Percentiles rank a stretch among this genome's conserved stretches.
These are phyloP conservation scores for Apteryx mantelli DNA, from an alignment of 2,113 vertebrate species.

Conservation along the genomic window DNA sequence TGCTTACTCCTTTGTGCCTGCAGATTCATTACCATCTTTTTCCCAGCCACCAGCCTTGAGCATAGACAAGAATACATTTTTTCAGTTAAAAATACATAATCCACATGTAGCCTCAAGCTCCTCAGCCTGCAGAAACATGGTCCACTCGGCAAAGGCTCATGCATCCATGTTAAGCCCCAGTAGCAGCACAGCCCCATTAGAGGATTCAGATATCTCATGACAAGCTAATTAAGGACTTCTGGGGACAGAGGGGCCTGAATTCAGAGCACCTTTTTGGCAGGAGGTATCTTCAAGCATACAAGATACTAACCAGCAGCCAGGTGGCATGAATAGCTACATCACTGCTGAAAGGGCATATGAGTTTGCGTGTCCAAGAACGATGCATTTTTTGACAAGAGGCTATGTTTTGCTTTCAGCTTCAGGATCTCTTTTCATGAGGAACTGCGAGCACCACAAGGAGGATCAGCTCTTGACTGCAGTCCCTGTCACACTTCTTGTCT, in stretches of 20 bases:
- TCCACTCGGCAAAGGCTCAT: neutral
- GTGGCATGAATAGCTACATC: neutral
- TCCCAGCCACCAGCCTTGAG: neutral
- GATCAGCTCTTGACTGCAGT: neutral
- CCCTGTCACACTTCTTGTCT: neutral
- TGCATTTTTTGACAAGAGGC: neutral
- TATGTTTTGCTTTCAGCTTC: neutral
- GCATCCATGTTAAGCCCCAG: neutral
- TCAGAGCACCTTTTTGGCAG: neutral
- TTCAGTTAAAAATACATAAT: neutral
- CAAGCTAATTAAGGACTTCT: neutral
- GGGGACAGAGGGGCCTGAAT: neutral
- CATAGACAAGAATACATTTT: neutral
- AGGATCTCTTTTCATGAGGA: neutral
- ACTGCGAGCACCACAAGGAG: neutral
- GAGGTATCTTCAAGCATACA: neutral
- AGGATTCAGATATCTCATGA: neutral
- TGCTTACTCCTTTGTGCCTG: neutral
- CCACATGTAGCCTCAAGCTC: neutral
- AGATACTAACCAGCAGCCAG: neutral
- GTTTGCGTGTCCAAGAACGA: neutral
- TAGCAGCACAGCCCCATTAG: neutral
- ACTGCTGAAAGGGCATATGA: neutral
- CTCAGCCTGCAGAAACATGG: neutral
- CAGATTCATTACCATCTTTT: neutral